These are phyloP conservation scores for Amblyopsis hoosieri DNA, from an alignment of 2,797 vertebrate species.

Conservation along the genomic window DNA sequence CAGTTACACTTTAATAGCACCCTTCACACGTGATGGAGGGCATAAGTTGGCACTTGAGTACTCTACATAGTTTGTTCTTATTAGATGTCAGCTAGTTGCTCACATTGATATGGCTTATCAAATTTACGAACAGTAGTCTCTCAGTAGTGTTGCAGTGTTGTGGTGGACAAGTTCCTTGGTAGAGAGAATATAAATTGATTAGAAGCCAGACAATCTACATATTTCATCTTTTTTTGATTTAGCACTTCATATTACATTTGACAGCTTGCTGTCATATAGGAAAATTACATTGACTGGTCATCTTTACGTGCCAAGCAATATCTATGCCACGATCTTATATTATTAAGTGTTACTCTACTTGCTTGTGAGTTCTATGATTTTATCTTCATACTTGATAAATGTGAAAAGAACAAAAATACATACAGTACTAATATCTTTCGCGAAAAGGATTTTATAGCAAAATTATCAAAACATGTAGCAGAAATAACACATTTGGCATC, in stretches of 20 bases:
- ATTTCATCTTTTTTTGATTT: constrained; percentile 36
- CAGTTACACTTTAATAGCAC: no score
- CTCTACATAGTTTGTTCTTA: no score
- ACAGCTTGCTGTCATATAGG: constrained; percentile 40
- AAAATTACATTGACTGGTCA: constrained; percentile 41
- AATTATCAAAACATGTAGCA: constrained; percentile 52
- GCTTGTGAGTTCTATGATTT: constrained; percentile 40
- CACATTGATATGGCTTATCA: not conserved
- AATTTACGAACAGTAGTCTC: not conserved
- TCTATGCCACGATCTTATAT: constrained; percentile 58
- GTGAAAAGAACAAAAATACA: constrained; percentile 52
- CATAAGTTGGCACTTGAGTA: no score
- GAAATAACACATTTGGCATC: constrained; percentile 50
- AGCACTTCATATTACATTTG: constrained; percentile 48
- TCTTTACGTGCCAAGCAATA: constrained; percentile 52
- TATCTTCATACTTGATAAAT: constrained; percentile 59
- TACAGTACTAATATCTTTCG: constrained; percentile 52
- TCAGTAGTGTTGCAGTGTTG: not conserved
- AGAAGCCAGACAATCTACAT: constrained; percentile 14
- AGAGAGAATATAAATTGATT: constrained; percentile 21
- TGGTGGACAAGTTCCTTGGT: constrained; percentile 14
- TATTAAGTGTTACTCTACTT: constrained; percentile 52
- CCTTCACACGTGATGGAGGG: no score
- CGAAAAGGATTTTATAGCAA: constrained; percentile 36
- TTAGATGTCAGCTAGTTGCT: no score